These are phyloP conservation scores for Eremophila alpestris DNA, from an alignment of 2,797 vertebrate genomes.

Conservation along the genomic window DNA sequence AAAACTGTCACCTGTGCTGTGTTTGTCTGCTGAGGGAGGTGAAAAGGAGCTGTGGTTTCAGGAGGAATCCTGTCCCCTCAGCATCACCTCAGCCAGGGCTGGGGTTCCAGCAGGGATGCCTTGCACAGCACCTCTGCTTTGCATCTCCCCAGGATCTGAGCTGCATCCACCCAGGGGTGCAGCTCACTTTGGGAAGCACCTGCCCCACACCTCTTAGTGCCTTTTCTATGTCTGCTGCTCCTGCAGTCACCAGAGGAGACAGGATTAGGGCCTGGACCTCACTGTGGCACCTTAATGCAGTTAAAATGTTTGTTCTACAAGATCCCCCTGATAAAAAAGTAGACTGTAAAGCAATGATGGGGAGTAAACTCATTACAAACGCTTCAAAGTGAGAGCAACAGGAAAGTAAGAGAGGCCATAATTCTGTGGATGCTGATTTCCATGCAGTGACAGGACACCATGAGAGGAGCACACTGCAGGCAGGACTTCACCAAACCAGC, in stretches of 20 bases:
- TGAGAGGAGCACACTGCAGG: background rate
- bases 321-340: background rate
- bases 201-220: background rate
- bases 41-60: background rate
- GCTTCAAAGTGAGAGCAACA: background rate
- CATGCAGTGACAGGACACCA: background rate
- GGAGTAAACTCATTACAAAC: background rate
- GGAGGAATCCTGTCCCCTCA: background rate
- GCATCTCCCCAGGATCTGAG: background rate
- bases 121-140: background rate
- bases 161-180: background rate
- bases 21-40: background rate
- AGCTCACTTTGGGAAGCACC: background rate
- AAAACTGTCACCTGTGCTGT: background rate
- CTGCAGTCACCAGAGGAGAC: background rate
- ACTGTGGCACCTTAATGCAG: background rate
- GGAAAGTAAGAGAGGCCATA: background rate
- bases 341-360: background rate
- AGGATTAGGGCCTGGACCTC: background rate
- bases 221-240: background rate
- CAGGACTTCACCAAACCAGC: background rate
- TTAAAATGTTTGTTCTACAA: background rate
- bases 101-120: rapidly evolving
- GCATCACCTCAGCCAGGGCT: background rate
- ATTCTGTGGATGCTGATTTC: background rate